Evolutionary conservation across 2,113 vertebrate species (phyloP).

Genomic region (Eptesicus fuscus): DNA sequence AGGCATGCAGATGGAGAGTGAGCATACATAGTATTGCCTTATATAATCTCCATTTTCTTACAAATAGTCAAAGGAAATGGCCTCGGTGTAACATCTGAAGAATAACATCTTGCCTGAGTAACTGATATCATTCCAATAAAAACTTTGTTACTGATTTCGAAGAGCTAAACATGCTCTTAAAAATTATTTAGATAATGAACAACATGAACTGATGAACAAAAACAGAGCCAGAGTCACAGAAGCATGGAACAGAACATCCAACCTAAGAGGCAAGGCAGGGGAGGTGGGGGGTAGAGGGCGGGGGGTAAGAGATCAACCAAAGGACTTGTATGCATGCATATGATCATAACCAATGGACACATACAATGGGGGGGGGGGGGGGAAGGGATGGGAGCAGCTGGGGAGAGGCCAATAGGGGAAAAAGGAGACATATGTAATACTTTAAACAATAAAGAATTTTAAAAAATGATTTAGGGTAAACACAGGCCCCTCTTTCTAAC

Average conservation of each 20-base stretch:
- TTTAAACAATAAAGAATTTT: not conserved
- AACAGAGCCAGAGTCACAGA: too few species aligned
- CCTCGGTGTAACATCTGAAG: not conserved
- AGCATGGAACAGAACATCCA: too few species aligned
- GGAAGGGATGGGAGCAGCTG: too few species aligned
- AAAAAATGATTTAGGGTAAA: slow-evolving; percentile 15
- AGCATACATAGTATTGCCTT: not conserved
- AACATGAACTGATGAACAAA: too few species aligned
- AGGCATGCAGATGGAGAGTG: not conserved
- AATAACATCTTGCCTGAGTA: not conserved
- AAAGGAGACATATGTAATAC: too few species aligned
- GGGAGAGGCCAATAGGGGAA: too few species aligned
- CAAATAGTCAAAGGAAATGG: not conserved
- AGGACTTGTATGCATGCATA: too few species aligned
- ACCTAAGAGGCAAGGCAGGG: not conserved
- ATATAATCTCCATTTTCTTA: not conserved
- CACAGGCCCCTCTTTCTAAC: not conserved
- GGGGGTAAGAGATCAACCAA: too few species aligned
- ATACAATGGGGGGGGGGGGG: too few species aligned
- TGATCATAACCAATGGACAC: too few species aligned
- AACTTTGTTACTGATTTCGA: not conserved
- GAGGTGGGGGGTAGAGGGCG: not conserved
- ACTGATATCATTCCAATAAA: not conserved
- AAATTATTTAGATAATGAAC: not conserved
- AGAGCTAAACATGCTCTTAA: not conserved